These are phyloP conservation scores for Macrophya alboannulata DNA, from an alignment of 2,888 invertebrate species.

Conservation along the genomic window DNA sequence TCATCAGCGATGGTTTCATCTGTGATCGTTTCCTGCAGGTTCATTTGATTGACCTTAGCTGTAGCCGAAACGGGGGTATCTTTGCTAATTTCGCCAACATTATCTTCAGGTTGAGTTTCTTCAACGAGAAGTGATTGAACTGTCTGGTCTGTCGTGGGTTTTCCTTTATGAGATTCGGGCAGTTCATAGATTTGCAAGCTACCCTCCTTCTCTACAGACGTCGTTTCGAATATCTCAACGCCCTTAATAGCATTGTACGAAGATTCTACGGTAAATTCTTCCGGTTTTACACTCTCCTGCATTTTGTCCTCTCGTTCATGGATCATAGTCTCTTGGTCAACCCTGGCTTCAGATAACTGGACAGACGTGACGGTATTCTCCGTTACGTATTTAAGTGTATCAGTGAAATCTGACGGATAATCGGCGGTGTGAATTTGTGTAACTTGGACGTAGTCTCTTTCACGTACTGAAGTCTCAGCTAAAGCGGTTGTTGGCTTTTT, in stretches of 20 bases:
- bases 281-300: conserved; percentile 76
- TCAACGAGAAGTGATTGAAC: conserved; percentile 82
- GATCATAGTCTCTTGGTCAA: conserved; percentile 83
- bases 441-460: conserved; percentile 84
- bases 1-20: conserved; percentile 83
- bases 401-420: conserved; percentile 81
- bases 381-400: conserved; percentile 82
- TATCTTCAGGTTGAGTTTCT: conserved; percentile 78
- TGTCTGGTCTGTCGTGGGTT: conserved; percentile 80
- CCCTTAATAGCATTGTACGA: conserved; percentile 84
- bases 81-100: conserved; percentile 79
- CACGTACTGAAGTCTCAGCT: conserved; percentile 84
- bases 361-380: conserved; percentile 82
- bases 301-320: conserved; percentile 85
- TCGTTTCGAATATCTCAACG: conserved; percentile 84
- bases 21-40: conserved; percentile 81
- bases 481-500: conserved; percentile 81
- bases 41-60: conserved; percentile 79
- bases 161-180: conserved; percentile 82
- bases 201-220: conserved; percentile 86
- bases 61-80: conserved; percentile 78
- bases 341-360: conserved; percentile 85
- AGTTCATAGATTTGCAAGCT: conserved; percentile 81
- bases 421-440: conserved; percentile 84
- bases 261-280: conserved; percentile 79